Percentiles rank a stretch among this genome's conserved stretches.
These are phyloP conservation scores for Valencia hispanica DNA, from an alignment of 2,797 vertebrate species.

Conservation along the genomic window DNA sequence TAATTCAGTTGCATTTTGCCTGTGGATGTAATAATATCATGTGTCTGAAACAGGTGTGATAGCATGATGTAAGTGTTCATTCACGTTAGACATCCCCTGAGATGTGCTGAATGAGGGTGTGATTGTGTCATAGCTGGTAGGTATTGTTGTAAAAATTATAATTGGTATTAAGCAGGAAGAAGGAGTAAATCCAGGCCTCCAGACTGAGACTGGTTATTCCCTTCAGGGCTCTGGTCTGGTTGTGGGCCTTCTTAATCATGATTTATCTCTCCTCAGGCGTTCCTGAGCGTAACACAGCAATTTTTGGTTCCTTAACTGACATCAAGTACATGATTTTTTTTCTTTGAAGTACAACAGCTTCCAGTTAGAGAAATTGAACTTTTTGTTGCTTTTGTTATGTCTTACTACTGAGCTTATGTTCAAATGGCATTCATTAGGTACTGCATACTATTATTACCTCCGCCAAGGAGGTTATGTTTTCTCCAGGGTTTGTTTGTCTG, in stretches of 20 bases:
- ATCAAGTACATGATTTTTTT: neutral
- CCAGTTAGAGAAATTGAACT: neutral
- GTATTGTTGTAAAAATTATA: neutral
- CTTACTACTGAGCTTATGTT: neutral
- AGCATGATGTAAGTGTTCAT: neutral
- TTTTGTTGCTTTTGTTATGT: neutral
- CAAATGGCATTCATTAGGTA: neutral
- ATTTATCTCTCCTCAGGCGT: neutral
- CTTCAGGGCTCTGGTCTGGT: neutral
- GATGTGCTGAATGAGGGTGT: neutral
- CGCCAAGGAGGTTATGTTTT: no score
- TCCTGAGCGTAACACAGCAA: neutral
- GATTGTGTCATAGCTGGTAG: neutral
- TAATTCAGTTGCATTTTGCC: neutral
- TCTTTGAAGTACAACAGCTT: neutral
- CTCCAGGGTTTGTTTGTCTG: no score
- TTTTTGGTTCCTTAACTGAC: neutral
- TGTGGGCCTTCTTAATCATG: neutral
- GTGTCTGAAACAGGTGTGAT: neutral
- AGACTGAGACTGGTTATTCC: neutral
- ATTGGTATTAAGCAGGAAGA: neutral
- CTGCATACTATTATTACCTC: no score
- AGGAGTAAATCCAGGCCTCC: neutral
- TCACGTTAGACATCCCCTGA: neutral
- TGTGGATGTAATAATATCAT: neutral